These are phyloP conservation scores for Mellilla xanthometata DNA, from an alignment of 2,888 invertebrate species.

Conservation along the genomic window DNA sequence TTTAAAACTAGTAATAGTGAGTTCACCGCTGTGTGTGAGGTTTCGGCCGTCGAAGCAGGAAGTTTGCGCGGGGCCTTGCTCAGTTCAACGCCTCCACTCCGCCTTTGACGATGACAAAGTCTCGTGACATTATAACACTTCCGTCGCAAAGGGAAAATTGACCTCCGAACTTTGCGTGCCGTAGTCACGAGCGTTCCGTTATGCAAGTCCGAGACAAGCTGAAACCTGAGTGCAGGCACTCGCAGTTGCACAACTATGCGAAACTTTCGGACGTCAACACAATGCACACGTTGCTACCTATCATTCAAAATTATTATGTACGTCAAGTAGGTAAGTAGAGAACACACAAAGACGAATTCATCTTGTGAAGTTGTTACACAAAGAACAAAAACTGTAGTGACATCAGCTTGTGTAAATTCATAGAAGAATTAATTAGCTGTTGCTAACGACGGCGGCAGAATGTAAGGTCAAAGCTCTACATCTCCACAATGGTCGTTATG, in stretches of 20 bases:
- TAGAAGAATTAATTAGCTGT: not conserved
- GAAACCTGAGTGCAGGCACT: not conserved
- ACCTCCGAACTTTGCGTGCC: slow-evolving; percentile 55
- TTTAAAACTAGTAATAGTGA: slow-evolving; percentile 21
- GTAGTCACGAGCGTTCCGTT: slow-evolving; percentile 41
- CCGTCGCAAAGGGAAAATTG: slow-evolving; percentile 64
- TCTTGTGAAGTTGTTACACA: not conserved
- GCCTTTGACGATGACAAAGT: slow-evolving; percentile 20
- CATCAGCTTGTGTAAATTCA: slow-evolving; percentile 7
- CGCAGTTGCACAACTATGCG: slow-evolving; percentile 35
- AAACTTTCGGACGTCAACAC: slow-evolving; percentile 25
- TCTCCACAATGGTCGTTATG: slow-evolving; percentile 21
- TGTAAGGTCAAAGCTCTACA: slow-evolving; percentile 18
- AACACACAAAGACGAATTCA: too few species aligned
- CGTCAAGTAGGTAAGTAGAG: not conserved
- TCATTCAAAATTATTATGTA: not conserved
- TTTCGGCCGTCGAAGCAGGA: slow-evolving; percentile 56
- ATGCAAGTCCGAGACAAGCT: slow-evolving; percentile 37
- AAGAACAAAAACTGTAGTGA: not conserved
- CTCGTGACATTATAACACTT: slow-evolving; percentile 48
- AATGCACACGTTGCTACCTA: slow-evolving; percentile 6
- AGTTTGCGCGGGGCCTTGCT: slow-evolving; percentile 58
- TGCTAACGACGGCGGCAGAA: slow-evolving; percentile 8
- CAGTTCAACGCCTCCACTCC: slow-evolving; percentile 59
- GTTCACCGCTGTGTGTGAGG: slow-evolving; percentile 38